These are phyloP conservation scores for Podiceps cristatus DNA, from an alignment of 2,113 vertebrate genomes.

Conservation along the genomic window DNA sequence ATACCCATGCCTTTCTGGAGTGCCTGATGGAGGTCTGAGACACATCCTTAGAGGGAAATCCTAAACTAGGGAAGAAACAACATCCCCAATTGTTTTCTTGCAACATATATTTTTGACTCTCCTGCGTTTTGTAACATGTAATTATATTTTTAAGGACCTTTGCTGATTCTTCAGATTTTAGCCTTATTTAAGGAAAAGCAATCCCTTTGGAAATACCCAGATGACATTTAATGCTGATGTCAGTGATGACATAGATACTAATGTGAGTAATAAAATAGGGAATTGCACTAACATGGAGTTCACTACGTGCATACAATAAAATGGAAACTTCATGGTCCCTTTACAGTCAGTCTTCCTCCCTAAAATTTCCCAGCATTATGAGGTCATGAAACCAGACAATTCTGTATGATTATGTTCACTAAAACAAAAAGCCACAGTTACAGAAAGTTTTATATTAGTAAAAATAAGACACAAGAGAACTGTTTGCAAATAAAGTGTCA, in stretches of 20 bases:
- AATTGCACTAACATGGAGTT: neutral
- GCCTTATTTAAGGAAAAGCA: neutral
- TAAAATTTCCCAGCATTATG: neutral
- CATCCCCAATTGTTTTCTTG: rapidly evolving
- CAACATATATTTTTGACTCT: neutral
- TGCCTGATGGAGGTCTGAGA: neutral
- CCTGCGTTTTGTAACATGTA: neutral
- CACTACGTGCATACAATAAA: neutral
- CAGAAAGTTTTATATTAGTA: neutral
- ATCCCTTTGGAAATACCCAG: neutral
- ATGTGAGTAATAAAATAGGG: neutral
- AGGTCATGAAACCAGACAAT: neutral
- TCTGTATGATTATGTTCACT: neutral
- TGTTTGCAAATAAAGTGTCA: constrained; percentile 26
- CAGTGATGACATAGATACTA: neutral
- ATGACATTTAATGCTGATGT: neutral
- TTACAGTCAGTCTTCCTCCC: neutral
- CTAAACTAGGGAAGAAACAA: neutral
- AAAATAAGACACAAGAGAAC: constrained; percentile 36
- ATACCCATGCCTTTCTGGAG: constrained; percentile 31
- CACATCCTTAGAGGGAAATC: neutral
- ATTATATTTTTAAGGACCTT: neutral
- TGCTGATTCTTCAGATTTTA: neutral
- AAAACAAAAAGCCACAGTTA: constrained; percentile 3
- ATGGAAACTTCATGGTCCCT: neutral